Evolutionary conservation across 2,888 invertebrate species (phyloP).

Genomic region (Rhamnusium bicolor): DNA sequence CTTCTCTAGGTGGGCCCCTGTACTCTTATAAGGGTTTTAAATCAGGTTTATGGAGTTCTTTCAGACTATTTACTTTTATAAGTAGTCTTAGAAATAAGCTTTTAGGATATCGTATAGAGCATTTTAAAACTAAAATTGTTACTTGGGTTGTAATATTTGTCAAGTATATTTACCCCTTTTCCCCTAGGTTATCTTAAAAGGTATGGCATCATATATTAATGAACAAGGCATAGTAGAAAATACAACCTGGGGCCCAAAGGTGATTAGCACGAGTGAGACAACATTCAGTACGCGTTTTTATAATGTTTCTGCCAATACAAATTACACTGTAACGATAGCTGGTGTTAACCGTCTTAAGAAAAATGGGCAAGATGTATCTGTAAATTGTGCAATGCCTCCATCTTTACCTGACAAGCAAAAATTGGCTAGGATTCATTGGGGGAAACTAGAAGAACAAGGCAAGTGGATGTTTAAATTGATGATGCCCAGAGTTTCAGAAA

Average conservation of each 20-base stretch:
- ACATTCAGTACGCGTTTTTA: conserved; percentile 75
- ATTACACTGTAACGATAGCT: conserved; percentile 85
- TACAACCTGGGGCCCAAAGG: conserved; percentile 76
- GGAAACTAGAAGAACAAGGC: conserved; percentile 77
- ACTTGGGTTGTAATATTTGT: too few species aligned
- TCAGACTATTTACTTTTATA: too few species aligned
- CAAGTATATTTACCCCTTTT: too few species aligned
- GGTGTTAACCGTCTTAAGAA: conserved; percentile 85
- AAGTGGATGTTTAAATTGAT: conserved; percentile 83
- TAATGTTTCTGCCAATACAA: conserved; percentile 86
- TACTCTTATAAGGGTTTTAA: too few species aligned
- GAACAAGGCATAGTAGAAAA: conserved; percentile 72
- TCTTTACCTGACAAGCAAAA: conserved; percentile 80
- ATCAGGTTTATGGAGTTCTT: too few species aligned
- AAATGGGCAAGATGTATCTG: conserved; percentile 79
- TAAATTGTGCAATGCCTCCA: conserved; percentile 80
- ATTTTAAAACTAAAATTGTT: too few species aligned
- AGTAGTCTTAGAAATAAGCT: too few species aligned
- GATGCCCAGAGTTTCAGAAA: conserved; percentile 84
- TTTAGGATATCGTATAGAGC: too few species aligned
- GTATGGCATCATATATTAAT: conserved; percentile 74
- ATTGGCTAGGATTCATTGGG: conserved; percentile 76
- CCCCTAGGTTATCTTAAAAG: conserved; percentile 71
- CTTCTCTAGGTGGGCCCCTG: too few species aligned
- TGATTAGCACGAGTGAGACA: conserved; percentile 74